These are phyloP conservation scores for Anoplophora glabripennis DNA, from an alignment of 1,140 invertebrate species.

Conservation along the genomic window DNA sequence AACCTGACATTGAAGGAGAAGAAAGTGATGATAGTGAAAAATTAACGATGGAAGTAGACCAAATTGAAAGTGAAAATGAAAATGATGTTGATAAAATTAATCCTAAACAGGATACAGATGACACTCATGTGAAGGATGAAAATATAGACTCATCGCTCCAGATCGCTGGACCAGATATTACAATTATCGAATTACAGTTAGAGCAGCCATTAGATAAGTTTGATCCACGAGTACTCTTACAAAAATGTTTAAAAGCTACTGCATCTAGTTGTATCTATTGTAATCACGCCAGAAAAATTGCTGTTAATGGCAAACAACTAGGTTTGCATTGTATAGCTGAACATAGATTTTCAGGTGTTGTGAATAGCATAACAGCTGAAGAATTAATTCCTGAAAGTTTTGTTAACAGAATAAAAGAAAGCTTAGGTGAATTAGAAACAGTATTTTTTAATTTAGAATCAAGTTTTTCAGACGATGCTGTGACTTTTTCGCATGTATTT, in stretches of 20 bases:
- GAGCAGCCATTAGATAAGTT: constrained; percentile 71
- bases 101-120: constrained; percentile 4
- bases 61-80: constrained; percentile 41
- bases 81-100: constrained; percentile 24
- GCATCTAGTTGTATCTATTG: constrained; percentile 74
- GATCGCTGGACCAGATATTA: constrained; percentile 61
- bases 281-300: constrained; percentile 76
- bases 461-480: constrained; percentile 44
- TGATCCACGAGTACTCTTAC: constrained; percentile 65
- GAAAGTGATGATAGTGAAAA: constrained; percentile 59
- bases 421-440: constrained; percentile 58
- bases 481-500: constrained; percentile 63
- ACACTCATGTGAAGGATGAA: constrained; percentile 13
- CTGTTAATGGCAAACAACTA: constrained; percentile 76
- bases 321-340: constrained; percentile 72
- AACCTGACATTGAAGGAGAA: constrained; percentile 26
- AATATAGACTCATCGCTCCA: constrained; percentile 23
- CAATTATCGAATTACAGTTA: constrained; percentile 68
- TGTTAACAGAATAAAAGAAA: constrained; percentile 60
- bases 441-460: constrained; percentile 68
- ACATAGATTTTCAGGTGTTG: constrained; percentile 70
- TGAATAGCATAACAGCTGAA: constrained; percentile 70
- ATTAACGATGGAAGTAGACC: constrained; percentile 50
- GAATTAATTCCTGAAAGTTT: constrained; percentile 71
- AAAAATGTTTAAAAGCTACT: constrained; percentile 67